Percentiles rank a stretch among this genome's conserved stretches.
Conservation (phyloP, 2,888 invertebrate genomes). For the Melipona bicolor region DNA sequence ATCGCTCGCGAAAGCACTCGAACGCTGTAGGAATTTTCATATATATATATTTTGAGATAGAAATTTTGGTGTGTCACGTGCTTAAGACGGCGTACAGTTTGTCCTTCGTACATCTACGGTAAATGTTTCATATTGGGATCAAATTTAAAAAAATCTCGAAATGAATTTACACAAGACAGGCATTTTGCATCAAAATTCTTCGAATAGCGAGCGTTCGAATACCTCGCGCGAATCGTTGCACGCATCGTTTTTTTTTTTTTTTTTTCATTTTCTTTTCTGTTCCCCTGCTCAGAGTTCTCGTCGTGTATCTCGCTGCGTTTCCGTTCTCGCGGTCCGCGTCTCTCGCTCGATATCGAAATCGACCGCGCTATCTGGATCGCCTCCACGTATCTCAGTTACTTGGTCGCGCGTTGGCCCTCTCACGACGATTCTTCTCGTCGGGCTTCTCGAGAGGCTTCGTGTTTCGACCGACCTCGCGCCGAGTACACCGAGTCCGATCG, state of each 20-base stretch:
- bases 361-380: slow-evolving; percentile 21
- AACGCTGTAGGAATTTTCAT: no score
- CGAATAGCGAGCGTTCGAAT: no score
- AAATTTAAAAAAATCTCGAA: no score
- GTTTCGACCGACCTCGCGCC: slow-evolving; percentile 26
- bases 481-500: slow-evolving; percentile 25
- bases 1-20: no score
- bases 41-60: no score
- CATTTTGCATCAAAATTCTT: no score
- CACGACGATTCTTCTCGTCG: slow-evolving; percentile 63
- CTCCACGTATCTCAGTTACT: slow-evolving; percentile 39
- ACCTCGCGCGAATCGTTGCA: no score
- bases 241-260: background rate
- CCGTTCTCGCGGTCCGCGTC: slow-evolving; percentile 34
- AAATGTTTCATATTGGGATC: no score
- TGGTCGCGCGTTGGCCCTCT: slow-evolving; percentile 74
- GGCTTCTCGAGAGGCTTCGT: slow-evolving; percentile 32
- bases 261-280: slow-evolving; percentile 4
- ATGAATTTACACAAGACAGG: no score
- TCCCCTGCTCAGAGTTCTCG: slow-evolving; percentile 21
- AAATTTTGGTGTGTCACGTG: no score
- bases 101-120: no score
- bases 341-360: slow-evolving; percentile 20
- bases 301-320: slow-evolving; percentile 20
- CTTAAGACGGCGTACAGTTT: no score